phyloP scores from a whole-genome alignment of 2,888 invertebrate genomes.

The Horisme vitalbata region DNA sequence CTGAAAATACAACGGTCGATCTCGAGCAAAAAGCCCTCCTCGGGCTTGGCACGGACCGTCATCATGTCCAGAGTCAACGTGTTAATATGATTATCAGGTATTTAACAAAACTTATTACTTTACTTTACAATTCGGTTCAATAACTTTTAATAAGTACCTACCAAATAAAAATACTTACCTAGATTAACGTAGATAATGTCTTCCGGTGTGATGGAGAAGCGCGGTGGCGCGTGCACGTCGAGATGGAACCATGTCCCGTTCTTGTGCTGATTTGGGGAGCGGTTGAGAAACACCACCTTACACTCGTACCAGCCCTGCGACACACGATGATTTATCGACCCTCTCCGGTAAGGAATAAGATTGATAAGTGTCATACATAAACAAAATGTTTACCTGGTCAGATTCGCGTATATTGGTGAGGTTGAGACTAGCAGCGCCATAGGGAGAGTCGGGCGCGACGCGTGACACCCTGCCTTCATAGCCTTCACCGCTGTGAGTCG shows the following conservation, averaged over 20 bases:
- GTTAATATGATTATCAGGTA: no score
- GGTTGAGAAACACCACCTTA: constrained; percentile 97
- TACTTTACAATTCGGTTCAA: no score
- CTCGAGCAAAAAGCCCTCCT: no score
- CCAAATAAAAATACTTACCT: constrained; percentile 62
- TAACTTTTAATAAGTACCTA: no score
- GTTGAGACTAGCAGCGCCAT: constrained; percentile 96
- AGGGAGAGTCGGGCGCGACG: constrained; percentile 93
- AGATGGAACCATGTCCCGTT: constrained; percentile 99
- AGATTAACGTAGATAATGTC: constrained; percentile 98
- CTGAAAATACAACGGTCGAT: no score
- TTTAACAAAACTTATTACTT: no score
- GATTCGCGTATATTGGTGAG: constrained; percentile 96
- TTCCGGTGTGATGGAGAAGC: constrained; percentile 97
- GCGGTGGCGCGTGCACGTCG: constrained; percentile 98
- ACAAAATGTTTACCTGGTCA: constrained; percentile 84
- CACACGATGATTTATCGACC: constrained; percentile 1
- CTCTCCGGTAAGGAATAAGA: neutral
- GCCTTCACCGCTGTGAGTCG: constrained; percentile 97
- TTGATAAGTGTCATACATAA: neutral
- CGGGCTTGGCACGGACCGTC: no score
- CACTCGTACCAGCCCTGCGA: constrained; percentile 96
- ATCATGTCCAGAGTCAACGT: no score
- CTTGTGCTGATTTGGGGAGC: constrained; percentile 94
- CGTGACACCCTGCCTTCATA: constrained; percentile 96